A percentile compares a stretch with the other conserved stretches of the same genome.
Conservation (phyloP, 1,140 invertebrate genomes). For the Macrotrachela quadricornifera region DNA sequence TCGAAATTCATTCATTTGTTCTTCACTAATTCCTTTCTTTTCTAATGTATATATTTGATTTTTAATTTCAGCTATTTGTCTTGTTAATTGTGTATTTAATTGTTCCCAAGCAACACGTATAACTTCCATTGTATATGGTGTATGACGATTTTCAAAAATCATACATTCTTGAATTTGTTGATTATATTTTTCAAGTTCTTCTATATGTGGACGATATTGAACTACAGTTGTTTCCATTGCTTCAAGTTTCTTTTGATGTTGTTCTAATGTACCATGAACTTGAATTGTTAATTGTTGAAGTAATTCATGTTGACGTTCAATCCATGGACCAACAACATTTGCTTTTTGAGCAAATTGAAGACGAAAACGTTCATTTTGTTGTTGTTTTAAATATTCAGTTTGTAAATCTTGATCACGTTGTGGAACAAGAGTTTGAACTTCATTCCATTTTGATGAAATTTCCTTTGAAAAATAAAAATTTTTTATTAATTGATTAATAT, state of each 20-base stretch:
- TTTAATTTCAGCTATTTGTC: constrained; percentile 95
- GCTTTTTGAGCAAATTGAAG: constrained; percentile 94
- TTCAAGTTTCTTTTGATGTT: constrained; percentile 72
- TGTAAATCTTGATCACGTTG: constrained; percentile 78
- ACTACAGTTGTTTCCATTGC: constrained; percentile 82
- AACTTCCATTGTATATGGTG: constrained; percentile 98
- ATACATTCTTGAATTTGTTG: constrained; percentile 76
- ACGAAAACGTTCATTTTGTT: constrained; percentile 81
- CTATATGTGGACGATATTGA: constrained; percentile 85
- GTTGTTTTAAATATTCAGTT: constrained; percentile 80
- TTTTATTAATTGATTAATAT: no score
- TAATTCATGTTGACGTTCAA: constrained; percentile 87
- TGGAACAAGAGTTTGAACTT: constrained; percentile 79
- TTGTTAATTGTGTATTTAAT: constrained; percentile 82
- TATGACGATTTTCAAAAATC: constrained; percentile 97
- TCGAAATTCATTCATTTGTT: constrained; percentile 92
- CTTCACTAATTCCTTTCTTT: constrained; percentile 80
- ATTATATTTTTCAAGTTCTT: constrained; percentile 92
- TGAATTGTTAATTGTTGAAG: constrained; percentile 54
- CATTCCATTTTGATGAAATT: constrained; percentile 82
- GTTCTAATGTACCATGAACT: constrained; percentile 64
- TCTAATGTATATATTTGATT: constrained; percentile 72
- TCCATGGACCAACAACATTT: constrained; percentile 88
- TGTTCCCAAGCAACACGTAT: constrained; percentile 97
- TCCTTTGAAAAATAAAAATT: constrained; percentile 37